A percentile compares a stretch with the other conserved stretches of the same genome.
Conservation (phyloP, 2,888 invertebrate species). For the Julus scandinavius region DNA sequence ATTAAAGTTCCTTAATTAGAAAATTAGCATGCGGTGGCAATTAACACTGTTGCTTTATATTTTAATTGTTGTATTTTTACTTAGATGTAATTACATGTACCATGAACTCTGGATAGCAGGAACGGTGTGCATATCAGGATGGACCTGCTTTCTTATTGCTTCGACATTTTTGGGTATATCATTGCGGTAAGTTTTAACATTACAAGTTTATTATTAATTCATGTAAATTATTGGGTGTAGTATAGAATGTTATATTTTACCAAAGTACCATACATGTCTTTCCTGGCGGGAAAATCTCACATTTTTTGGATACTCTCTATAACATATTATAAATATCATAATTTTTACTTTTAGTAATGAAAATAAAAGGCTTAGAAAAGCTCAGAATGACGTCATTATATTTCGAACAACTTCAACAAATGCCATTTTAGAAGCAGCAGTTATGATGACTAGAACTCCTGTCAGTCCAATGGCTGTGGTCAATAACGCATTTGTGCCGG, state of each 20-base stretch:
- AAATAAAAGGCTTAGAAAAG: neutral
- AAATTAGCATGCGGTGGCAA: too few relatives aligned
- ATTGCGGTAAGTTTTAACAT: neutral
- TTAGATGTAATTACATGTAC: neutral
- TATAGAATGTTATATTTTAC: too few relatives aligned
- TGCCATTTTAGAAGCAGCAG: neutral
- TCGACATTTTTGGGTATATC: neutral
- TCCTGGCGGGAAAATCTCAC: too few relatives aligned
- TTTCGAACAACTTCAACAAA: neutral
- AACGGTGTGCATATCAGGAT: neutral
- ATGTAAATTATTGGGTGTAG: too few relatives aligned
- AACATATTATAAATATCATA: too few relatives aligned
- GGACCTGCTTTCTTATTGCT: neutral
- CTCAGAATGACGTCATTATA: neutral
- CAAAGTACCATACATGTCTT: too few relatives aligned
- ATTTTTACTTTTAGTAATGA: neutral
- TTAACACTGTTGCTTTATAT: too few relatives aligned
- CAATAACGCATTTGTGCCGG: neutral
- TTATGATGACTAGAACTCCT: neutral
- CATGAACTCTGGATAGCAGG: neutral
- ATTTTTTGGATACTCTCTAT: too few relatives aligned
- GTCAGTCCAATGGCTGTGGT: neutral
- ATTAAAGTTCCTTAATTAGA: too few relatives aligned
- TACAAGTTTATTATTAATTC: too few relatives aligned
- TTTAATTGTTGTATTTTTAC: too few relatives aligned